These are phyloP conservation scores for Drosophila subsilvestris DNA, from an alignment of 2,888 invertebrate genomes.

Conservation along the genomic window DNA sequence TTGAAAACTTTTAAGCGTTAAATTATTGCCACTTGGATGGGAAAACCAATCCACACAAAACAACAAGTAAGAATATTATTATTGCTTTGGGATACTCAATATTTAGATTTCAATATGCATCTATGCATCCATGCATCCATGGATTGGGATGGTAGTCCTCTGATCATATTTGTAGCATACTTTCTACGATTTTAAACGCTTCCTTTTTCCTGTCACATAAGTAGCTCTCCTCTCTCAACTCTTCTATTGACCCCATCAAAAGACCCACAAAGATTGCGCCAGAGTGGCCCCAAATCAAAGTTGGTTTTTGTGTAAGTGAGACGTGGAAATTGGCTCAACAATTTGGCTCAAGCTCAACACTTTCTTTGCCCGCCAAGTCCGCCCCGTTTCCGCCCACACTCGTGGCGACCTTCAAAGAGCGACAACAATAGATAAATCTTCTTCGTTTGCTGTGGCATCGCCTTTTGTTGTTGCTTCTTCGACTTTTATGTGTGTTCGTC, in stretches of 20 bases:
- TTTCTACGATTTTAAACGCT: too few relatives aligned
- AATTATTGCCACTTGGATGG: conserved; percentile 13
- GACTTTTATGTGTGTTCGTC: not conserved
- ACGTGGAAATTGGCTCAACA: conserved; percentile 65
- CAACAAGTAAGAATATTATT: not conserved
- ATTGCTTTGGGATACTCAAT: not conserved
- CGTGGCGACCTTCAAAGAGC: conserved; percentile 60
- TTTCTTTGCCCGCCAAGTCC: conserved; percentile 28
- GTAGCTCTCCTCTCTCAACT: not conserved
- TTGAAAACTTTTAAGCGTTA: conserved; percentile 24
- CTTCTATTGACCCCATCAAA: not conserved
- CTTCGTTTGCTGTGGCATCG: conserved; percentile 17
- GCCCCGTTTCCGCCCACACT: conserved; percentile 11
- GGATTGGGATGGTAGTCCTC: too few relatives aligned
- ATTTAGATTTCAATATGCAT: not conserved
- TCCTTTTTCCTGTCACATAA: too few relatives aligned
- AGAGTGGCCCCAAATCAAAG: conserved; percentile 29
- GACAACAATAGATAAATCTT: conserved; percentile 43
- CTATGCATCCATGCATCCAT: too few relatives aligned
- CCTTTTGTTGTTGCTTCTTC: conserved; percentile 10
- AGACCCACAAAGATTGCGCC: not conserved
- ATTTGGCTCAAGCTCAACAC: conserved; percentile 63
- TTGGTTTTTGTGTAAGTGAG: conserved; percentile 57
- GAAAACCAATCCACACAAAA: conserved; percentile 13
- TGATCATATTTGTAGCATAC: too few relatives aligned